These are phyloP conservation scores for Ashinkailepas kermadecensis DNA, from an alignment of 2,888 invertebrate species.

Conservation along the genomic window DNA sequence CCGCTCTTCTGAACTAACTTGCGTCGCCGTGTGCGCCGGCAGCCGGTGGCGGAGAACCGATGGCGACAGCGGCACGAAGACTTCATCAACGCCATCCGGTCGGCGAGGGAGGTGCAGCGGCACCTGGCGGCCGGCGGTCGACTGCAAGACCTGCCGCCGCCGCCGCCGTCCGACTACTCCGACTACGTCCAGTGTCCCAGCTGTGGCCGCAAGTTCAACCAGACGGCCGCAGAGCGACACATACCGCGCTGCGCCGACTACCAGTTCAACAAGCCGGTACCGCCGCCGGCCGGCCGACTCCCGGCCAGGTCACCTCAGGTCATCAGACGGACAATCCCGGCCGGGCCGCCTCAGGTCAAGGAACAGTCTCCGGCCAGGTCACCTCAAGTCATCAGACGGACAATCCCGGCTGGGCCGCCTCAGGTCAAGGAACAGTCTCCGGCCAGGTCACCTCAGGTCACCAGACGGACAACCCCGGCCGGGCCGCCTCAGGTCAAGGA, in stretches of 20 bases:
- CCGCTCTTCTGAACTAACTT: no score
- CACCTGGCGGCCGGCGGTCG: conserved; percentile 78
- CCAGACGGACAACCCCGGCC: background rate
- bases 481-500: background rate
- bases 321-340: background rate
- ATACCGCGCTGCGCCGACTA: conserved; percentile 5
- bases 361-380: background rate
- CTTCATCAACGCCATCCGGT: conserved; percentile 30
- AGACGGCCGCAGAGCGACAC: conserved; percentile 8
- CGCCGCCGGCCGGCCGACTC: no score
- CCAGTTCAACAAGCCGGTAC: background rate
- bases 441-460: no score
- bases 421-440: no score
- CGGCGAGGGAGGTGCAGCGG: conserved; percentile 46
- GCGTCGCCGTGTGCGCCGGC: background rate
- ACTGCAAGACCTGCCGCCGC: conserved; percentile 70
- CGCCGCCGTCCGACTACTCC: conserved; percentile 78
- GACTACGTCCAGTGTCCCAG: conserved; percentile 86
- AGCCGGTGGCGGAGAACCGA: background rate
- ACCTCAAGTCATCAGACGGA: no score
- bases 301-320: background rate
- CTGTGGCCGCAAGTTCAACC: conserved; percentile 70
- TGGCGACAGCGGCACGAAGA: conserved; percentile 66
- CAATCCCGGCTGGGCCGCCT: no score
- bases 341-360: background rate